Evolutionary conservation across 2,888 invertebrate species (phyloP), one percentile per base, ranked within the genome.

Genomic region (Chymomyza amoena): DNA sequence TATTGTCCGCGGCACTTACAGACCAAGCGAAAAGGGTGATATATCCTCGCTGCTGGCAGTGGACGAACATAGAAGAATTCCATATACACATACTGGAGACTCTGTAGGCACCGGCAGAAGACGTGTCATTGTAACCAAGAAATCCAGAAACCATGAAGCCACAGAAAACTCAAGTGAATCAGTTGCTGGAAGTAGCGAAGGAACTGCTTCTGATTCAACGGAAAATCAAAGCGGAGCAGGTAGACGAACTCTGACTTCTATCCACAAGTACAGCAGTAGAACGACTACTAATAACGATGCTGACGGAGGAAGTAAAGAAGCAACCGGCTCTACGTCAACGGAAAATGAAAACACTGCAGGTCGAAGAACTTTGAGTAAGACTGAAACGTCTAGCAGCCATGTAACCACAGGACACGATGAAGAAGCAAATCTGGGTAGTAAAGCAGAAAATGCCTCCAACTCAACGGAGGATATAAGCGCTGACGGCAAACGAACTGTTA

Each of bases 11-110:
- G 89, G 89, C 4, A 86, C 63, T 0, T 88, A 84, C 61, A 81
- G 90, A n/a, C 87, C 88, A 5, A 71, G 75, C 13, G 70, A 78
- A 6, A 79, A 84, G 59, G 82, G 75, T 0, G 82, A 89, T 66
- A 71, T 88, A 0, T 89, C 90, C 1, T 89, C 90, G 0, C 67
- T 89, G 4, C 52, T 90, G 5, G 81, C 88, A 6, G 74, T 68
- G 3, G 90, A 89, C 75, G 61, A 64, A 1, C 50, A 63, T 63
- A 28, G 57, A 61, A 65, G 52, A 15, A 50, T 45, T 45, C 39
- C 39, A 10, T 45, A 45, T 45, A 45, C 39, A 13, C 39, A 45
- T 13, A 56, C n/a, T 13, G 45, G 64, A 16, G 20, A 16, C 16
- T 50, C 13, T 20, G 1, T 54, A 10, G 64, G 61, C 9, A 15